Percentiles rank a stretch among this genome's conserved stretches.
These are phyloP conservation scores for Loripinus fragilis DNA, from an alignment of 2,888 invertebrate genomes.

Conservation along the genomic window DNA sequence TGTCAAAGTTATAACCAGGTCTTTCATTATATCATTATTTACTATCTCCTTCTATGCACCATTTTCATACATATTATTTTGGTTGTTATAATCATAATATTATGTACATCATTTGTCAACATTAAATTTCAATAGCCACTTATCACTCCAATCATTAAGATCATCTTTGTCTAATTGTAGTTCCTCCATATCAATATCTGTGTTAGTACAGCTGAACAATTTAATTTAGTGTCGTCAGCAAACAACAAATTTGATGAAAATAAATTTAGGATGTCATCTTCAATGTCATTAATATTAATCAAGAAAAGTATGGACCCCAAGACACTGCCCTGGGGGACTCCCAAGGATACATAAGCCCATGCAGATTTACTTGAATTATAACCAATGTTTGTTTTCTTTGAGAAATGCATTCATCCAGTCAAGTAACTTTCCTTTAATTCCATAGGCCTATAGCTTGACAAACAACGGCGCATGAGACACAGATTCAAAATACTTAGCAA, in stretches of 20 bases:
- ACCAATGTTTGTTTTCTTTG: slow-evolving; percentile 25
- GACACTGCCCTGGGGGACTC: slow-evolving; percentile 50
- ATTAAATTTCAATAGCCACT: slow-evolving; percentile 21
- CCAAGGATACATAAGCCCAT: slow-evolving; percentile 38
- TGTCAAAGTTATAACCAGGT: slow-evolving; percentile 32
- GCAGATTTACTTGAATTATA: slow-evolving; percentile 22
- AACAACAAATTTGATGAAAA: slow-evolving; percentile 30
- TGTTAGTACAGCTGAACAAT: slow-evolving; percentile 6
- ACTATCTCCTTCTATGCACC: not conserved
- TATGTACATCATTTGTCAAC: slow-evolving; percentile 13
- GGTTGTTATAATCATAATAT: slow-evolving; percentile 18
- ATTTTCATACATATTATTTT: not conserved
- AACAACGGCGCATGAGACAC: slow-evolving; percentile 28
- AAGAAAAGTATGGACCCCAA: slow-evolving; percentile 35
- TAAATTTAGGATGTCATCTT: slow-evolving; percentile 11
- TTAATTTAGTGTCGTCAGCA: slow-evolving; percentile 52
- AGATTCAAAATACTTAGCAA: slow-evolving; percentile 36
- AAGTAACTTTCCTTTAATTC: slow-evolving; percentile 25
- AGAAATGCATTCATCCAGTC: slow-evolving; percentile 39
- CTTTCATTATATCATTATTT: slow-evolving; percentile 8
- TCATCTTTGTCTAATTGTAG: slow-evolving; percentile 23
- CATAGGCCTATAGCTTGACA: slow-evolving; percentile 31
- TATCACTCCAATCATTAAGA: slow-evolving; percentile 16
- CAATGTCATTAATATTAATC: slow-evolving; percentile 39
- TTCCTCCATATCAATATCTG: not conserved